phyloP scores from a whole-genome alignment of 2,113 vertebrate species.

The Equus przewalskii region DNA sequence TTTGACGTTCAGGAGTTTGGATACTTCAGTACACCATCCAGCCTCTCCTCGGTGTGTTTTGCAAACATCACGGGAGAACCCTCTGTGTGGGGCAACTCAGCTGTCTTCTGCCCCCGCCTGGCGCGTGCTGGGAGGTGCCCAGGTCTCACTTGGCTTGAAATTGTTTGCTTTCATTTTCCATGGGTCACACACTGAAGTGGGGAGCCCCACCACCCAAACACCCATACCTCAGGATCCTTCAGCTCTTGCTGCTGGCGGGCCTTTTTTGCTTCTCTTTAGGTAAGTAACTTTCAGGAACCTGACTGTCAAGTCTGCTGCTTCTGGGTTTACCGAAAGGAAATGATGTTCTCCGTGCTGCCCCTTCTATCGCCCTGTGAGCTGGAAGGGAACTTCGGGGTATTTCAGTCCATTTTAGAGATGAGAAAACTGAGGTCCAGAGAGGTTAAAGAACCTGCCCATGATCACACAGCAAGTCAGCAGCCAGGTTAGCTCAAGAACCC shows the following conservation, averaged over 20 bases:
- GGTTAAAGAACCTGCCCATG: not conserved
- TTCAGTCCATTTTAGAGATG: not conserved
- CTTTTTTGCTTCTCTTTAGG: slow-evolving; percentile 20
- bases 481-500: not conserved
- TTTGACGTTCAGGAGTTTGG: not conserved
- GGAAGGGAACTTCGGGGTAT: not conserved
- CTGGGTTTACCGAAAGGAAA: not conserved
- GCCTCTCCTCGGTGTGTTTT: not conserved
- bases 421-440: not conserved
- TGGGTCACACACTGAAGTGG: not conserved
- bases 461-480: not conserved
- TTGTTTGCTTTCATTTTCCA: slow-evolving; percentile 14
- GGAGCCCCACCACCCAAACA: not conserved
- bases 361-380: not conserved
- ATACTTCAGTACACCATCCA: not conserved
- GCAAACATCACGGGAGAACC: not conserved
- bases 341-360: not conserved
- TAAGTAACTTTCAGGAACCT: slow-evolving; percentile 61
- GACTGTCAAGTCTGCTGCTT: not conserved
- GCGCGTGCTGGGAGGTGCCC: not conserved
- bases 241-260: not conserved
- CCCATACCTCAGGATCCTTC: not conserved
- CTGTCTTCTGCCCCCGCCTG: not conserved
- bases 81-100: not conserved
- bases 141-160: not conserved